Evolutionary conservation across 2,797 vertebrate genomes (phyloP).

Genomic region (Tokudaia muenninki): DNA sequence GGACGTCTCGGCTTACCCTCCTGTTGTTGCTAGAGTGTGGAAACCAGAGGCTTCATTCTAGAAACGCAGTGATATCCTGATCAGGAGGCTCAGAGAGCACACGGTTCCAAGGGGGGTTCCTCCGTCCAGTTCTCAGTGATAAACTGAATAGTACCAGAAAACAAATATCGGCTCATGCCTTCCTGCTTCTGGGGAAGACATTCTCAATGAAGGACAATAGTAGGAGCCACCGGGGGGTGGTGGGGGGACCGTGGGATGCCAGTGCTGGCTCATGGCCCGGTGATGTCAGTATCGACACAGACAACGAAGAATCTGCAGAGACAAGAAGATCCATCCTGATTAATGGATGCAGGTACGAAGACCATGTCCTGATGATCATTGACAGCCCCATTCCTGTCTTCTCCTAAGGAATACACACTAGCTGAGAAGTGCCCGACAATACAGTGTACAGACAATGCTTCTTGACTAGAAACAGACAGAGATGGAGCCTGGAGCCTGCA

Average conservation of each 20-base stretch:
- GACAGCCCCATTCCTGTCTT: neutral
- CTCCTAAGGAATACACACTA: neutral
- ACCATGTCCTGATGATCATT: neutral
- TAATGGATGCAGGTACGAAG: neutral
- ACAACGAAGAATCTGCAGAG: neutral
- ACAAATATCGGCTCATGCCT: neutral
- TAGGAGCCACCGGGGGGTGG: neutral
- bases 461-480: neutral
- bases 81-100: neutral
- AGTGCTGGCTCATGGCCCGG: accelerated
- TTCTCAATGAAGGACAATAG: neutral
- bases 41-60: neutral
- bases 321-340: too few relatives aligned
- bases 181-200: neutral
- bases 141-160: neutral
- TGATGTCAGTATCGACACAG: neutral
- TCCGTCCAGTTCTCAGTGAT: neutral
- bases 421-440: neutral
- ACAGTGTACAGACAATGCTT: neutral
- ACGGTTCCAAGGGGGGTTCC: neutral
- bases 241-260: neutral
- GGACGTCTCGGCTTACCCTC: neutral
- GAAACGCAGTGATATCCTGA: neutral
- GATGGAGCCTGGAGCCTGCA: neutral
- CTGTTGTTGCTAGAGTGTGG: neutral